Evolutionary conservation across 2,888 invertebrate species (phyloP).

Genomic region (Kryphioiulus occultus): DNA sequence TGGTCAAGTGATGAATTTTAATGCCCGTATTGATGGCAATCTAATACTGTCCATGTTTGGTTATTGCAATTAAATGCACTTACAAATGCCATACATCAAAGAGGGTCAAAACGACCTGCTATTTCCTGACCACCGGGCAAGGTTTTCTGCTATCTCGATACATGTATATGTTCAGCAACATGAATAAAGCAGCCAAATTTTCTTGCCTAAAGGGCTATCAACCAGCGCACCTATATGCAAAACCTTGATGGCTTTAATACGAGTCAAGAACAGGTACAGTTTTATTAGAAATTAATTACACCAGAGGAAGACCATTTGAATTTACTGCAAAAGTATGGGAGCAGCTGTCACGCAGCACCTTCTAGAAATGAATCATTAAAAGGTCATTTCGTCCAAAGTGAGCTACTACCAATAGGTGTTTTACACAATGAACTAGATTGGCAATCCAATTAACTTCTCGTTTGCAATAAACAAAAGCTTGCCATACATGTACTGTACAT

Average conservation of each 20-base stretch:
- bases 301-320: slow-evolving; percentile 22
- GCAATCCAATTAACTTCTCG: slow-evolving; percentile 8
- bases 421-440: not conserved
- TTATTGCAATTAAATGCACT: slow-evolving; percentile 21
- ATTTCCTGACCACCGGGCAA: slow-evolving; percentile 24
- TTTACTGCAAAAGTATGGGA: not conserved
- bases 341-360: not conserved
- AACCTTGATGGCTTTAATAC: not conserved
- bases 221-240: not conserved
- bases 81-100: slow-evolving; percentile 14
- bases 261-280: not conserved
- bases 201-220: slow-evolving; percentile 6
- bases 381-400: not conserved
- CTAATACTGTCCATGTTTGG: slow-evolving; percentile 20
- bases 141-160: slow-evolving; percentile 4
- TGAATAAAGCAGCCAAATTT: slow-evolving; percentile 2
- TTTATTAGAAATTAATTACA: slow-evolving; percentile 13
- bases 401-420: not conserved
- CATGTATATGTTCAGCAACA: not conserved
- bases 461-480: not conserved
- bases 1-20: not conserved
- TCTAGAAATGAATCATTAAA: not conserved
- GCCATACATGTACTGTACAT: not conserved
- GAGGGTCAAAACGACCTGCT: not conserved
- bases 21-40: slow-evolving; percentile 12